Base-by-base conservation (phyloP, 2,113 vertebrate genomes). In the Brevimyrus niger region DNA sequence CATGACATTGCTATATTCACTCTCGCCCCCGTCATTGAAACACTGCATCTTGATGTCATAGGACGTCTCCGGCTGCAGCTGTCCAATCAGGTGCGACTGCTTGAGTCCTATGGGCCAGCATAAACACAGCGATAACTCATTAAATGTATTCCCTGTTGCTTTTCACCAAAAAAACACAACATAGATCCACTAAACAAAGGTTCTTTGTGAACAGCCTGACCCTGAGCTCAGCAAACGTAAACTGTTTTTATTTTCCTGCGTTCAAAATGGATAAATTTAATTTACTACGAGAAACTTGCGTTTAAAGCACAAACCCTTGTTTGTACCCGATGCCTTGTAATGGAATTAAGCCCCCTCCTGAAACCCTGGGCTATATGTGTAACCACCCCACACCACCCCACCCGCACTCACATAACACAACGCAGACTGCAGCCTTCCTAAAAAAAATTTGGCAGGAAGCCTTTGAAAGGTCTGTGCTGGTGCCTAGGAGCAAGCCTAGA, bases 41-140 rank as follows among this genome's bases (percentile, higher is more conserved):
- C 98, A 99, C 89, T 99, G 98, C 97, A 99, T 99, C 92, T 99
- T 99, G 90, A 99, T 99, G 91, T 99, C 98, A 0, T 99, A 99
- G 0, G 98, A 99, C 0, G 98, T 98, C 93, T 99, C 98, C 0
- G 98, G 94, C 91, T 98, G 98, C 87, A 99, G 96, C 61, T 97
- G 96, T 50, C 94, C 97, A 90, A 99, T 99, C 96, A 97, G 93
- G 92, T 99, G 98, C 97, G 97, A 97, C 9, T 97, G 96, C 91
- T 97, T 98, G 1, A 96, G 95, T 89, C 97, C 98, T 99, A 90
- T 4, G 10, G 53, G 35, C 38, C n/a, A 80, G 44, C 31, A 76
- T 47, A 89, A 42, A 10, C 65, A 42, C 42, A 23, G 38, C 53
- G 5, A 21, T 51, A 55, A 91, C 73, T n/a, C 50, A 58, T 58